Conservation (phyloP, 2,113 vertebrate genomes). For the Terrapene triunguis region DNA sequence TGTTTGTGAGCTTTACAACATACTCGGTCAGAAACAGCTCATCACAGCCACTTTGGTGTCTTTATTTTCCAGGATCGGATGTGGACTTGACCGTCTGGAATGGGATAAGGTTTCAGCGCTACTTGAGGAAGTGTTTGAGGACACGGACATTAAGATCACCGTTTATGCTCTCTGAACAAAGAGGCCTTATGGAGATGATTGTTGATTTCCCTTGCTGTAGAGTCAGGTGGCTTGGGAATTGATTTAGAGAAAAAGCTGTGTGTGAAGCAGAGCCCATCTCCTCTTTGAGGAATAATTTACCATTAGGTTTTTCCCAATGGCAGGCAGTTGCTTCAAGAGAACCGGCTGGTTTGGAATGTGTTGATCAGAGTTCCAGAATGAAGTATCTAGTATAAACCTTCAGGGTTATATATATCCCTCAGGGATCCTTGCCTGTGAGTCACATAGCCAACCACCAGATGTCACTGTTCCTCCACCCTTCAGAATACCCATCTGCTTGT, state of each 20-base stretch:
- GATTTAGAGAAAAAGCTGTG: not conserved
- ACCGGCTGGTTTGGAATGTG: not conserved
- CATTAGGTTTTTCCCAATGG: not conserved
- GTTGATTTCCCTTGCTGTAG: not conserved
- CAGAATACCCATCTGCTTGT: not conserved
- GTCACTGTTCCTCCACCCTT: slow-evolving; percentile 30
- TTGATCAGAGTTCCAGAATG: not conserved
- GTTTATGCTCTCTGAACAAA: slow-evolving; percentile 87
- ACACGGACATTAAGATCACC: slow-evolving; percentile 87
- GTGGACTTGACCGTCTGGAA: slow-evolving; percentile 90
- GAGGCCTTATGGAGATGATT: not conserved
- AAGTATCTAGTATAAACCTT: accelerated
- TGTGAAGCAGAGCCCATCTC: not conserved
- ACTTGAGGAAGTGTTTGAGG: slow-evolving; percentile 88
- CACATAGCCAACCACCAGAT: slow-evolving; percentile 32
- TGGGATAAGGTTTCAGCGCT: slow-evolving; percentile 89
- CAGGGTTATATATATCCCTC: not conserved
- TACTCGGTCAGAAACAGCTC: not conserved
- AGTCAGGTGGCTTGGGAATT: not conserved
- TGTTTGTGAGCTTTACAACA: not conserved
- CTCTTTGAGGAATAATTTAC: not conserved
- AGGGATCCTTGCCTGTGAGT: not conserved
- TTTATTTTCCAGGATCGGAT: slow-evolving; percentile 89
- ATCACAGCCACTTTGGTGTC: not conserved
- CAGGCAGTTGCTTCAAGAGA: not conserved